Conservation (phyloP, 2,888 invertebrate species). For the Leistus spinibarbis region DNA sequence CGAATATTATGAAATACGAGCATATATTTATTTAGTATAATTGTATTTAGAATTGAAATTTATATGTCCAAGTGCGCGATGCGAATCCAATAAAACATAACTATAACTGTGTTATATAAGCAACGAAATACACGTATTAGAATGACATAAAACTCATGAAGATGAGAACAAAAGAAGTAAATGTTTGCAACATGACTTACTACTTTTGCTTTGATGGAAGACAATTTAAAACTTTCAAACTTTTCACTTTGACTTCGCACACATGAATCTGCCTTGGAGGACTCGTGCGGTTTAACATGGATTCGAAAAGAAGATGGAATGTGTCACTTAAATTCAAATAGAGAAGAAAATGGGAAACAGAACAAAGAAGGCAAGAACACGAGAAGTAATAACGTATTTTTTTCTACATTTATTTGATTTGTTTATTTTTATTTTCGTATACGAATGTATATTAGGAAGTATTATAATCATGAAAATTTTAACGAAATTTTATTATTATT, state of each 20-base stretch:
- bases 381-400: neutral
- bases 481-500: too few relatives aligned
- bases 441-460: too few relatives aligned
- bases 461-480: too few relatives aligned
- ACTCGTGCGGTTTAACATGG: neutral
- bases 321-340: neutral
- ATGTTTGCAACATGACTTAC: constrained; percentile 15
- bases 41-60: neutral
- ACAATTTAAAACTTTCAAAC: constrained; percentile 36
- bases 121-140: neutral
- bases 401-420: too few relatives aligned
- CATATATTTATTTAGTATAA: neutral
- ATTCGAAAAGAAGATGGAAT: neutral
- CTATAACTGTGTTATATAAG: neutral
- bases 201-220: constrained; percentile 19
- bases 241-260: constrained; percentile 21
- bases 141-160: neutral
- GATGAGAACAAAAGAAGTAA: neutral
- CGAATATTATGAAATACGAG: neutral
- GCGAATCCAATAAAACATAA: neutral
- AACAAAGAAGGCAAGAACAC: neutral
- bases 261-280: neutral
- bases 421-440: too few relatives aligned
- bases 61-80: neutral
- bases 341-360: neutral